Evolutionary conservation across 2,113 vertebrate species (phyloP), one percentile per base, ranked within the genome.

Genomic region (Bubalus kerabau): DNA sequence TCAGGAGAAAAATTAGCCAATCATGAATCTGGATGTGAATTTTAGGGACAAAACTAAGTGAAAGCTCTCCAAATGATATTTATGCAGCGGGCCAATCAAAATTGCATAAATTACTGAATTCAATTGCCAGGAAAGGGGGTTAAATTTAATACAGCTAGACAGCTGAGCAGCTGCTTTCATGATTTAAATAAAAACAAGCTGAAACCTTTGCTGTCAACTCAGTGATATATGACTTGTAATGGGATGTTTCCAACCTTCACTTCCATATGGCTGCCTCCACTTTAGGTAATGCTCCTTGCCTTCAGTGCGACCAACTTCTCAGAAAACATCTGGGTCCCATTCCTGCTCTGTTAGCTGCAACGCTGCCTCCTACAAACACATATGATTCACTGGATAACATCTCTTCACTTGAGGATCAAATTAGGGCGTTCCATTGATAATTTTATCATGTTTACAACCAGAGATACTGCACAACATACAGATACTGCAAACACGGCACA

Each of bases 171-270:
- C 99, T 99, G 99, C 99, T 98, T 99, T 99, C 99, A 99, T 99
- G 99, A 99, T 99, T 99, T 99, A 99, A 99, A 99, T 99, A 99
- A 99, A 99, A 99, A 99, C 99, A 99, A 99, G 98, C 99, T 99
- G 99, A 99, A 99, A 99, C 99, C 98, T 98, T 98, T 98, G 98
- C 99, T 99, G 99, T 99, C 99, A 99, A 98, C 93, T 97, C 90
- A 95, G 98, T 99, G 99, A 99, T 99, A 98, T 99, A 99, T 98
- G 99, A 99, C 99, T 99, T 99, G 99, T 99, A 99, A 99, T 99
- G 99, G 99, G 99, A 99, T 99, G 99, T 99, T 99, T 99, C 99
- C 99, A 99, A 98, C 98, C 99, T 98, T 99, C 98, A 98, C 98
- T 99, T 99, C 99, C 99, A 99, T 99, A 99, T 99, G 99, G 99